Base-by-base conservation (phyloP, 2,888 invertebrate genomes). In the Lasius fuliginosus region DNA sequence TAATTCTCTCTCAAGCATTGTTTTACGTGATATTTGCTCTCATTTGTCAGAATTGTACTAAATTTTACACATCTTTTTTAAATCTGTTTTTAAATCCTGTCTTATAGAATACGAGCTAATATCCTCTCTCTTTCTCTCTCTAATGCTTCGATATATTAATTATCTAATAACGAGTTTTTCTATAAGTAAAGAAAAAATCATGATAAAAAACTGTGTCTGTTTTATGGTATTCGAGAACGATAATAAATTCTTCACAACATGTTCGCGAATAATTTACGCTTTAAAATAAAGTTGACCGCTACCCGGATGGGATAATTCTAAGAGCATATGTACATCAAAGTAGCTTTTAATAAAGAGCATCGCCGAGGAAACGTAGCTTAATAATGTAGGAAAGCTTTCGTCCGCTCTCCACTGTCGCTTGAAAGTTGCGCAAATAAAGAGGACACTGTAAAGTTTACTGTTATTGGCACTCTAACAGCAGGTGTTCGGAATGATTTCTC, bases 401-500 rank as follows among this genome's bases (percentile, higher is more conserved):
- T 83, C 82, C 85, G 69, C 42, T 68, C 46, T 65, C 56, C 56
- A 64, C 67, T 71, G 76, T 64, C 71, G 82, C 85, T 82, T 73
- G 84, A 81, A 69, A 68, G 60, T 62, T 74, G 30, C 75, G 81
- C 67, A 82, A 81, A 84, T 84, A 88, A 89, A 85, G 86, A 90
- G 84, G 85, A 90, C 82, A 83, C 71, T 85, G 89, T 90, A 90
- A 90, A 90, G 85, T 90, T 84, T 53, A 69, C 85, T 69, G 90
- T 86, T 90, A 90, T 90, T 87, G 90, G 88, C 88, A 89, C 90
- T 90, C 85, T 87, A 90, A 90, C 88, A 88, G 90, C 90, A 90
- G 90, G 90, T 90, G 90, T 90, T 88, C 83, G 69, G 84, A 87
- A 88, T 90, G 90, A 90, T 90, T 90, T 90, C 90, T 90, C 90